Evolutionary conservation across 2,797 vertebrate genomes (phyloP).

Genomic region (Xerus rutilus): DNA sequence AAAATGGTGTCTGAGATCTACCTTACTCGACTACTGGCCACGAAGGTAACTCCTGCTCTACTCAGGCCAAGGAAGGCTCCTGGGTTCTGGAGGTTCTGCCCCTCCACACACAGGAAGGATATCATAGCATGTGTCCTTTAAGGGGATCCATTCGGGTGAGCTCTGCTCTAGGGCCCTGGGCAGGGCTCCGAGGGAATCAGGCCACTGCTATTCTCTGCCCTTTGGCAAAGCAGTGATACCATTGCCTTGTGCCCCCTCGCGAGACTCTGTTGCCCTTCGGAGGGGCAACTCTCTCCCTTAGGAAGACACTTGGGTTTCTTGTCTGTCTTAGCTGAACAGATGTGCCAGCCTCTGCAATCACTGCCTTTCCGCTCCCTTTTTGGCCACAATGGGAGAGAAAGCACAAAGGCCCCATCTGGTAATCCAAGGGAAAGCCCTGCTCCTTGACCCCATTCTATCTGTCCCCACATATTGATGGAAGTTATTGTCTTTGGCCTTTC

Average conservation of each 20-base stretch:
- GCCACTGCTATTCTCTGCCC: not conserved
- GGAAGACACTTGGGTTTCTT: not conserved
- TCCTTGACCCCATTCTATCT: not conserved
- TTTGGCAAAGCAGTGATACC: not conserved
- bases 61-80: not conserved
- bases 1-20: conserved; percentile 99
- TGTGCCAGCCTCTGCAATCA: not conserved
- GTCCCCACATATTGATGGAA: not conserved
- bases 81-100: too few relatives aligned
- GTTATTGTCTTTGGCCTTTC: not conserved
- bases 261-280: not conserved
- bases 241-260: not conserved
- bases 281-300: not conserved
- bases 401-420: not conserved
- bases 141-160: not conserved
- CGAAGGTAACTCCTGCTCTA: conserved; percentile 90
- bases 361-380: not conserved
- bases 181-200: not conserved
- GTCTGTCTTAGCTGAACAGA: not conserved
- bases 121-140: not conserved
- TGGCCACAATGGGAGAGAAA: not conserved
- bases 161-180: not conserved
- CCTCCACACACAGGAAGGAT: not conserved
- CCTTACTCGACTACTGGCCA: conserved; percentile 96
- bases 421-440: not conserved